Evolutionary conservation across 2,797 vertebrate species (phyloP), one percentile per base, ranked within the genome.

Genomic region (Argya squamiceps): DNA sequence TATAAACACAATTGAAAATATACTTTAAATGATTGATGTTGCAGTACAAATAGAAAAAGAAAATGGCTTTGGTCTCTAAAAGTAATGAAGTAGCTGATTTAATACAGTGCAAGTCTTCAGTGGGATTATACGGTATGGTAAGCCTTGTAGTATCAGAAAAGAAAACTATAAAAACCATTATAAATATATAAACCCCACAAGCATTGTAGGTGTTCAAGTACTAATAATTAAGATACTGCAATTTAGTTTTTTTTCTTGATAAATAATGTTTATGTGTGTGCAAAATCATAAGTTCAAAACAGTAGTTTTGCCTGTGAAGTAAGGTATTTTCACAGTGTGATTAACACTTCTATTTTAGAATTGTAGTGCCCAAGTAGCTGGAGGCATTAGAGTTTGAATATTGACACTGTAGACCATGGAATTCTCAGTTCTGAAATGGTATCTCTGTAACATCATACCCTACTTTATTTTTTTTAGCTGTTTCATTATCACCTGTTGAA

Each of bases 11-110:
- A 81, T 62, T 91, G 71, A 87, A 95, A 93, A 87, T 87, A 64
- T 27, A 58, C 39, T 95, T 94, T 30, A 93, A 91, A 50, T 88
- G 44, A 92, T 53, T 74, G 73, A 80, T 78, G 49, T 53, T 80
- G 74, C 67, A 60, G 59, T 84, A 64, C 34, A 84, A 92, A 95
- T 76, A 69, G 60, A 90, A 96, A 92, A 85, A 94, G 89, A 69
- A 81, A 83, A 64, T 94, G 30, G 7, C n/a, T 96, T 74, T 68
- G 22, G 32, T 81, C 24, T 71, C 60, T 81, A 44, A 87, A 91
- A 90, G 26, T 70, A 94, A 81, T 59, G 46, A 91, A 86, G 39
- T 73, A 74, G 55, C 19, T 85, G 76, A 78, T 80, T 55, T 88
- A 93, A 79, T 84, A 29, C n/a, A 60, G 13, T 75, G 26, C 36